Base-by-base conservation (phyloP, 2,113 vertebrate species). In the Sphyrna mokarran region DNA sequence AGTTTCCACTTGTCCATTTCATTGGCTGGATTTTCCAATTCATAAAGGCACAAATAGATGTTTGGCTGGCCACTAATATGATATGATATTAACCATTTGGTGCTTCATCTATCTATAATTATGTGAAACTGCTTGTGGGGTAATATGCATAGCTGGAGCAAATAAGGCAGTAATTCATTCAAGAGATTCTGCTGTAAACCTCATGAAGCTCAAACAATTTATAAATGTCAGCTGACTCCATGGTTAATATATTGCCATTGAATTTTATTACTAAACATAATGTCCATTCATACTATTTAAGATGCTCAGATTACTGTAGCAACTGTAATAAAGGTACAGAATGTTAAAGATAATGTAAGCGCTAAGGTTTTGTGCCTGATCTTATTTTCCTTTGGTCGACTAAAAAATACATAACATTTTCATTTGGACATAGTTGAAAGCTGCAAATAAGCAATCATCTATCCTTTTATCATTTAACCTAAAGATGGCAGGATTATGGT, bases 241-340 rank as follows among this genome's bases (percentile, higher is more conserved):
- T 37, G 78, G n/a, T 18, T 80, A n/a, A 80, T 80, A 13, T 37
- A 80, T 80, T 37, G 78, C n/a, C 37, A 37, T 91, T 29, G 48
- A 61, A 91, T 91, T 63, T 20, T n/a, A 91, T 63, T 91, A 80
- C 14, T 80, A 13, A 18, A 80, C 78, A 37, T 80, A 80, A 80
- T 80, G 78, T 63, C 58, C 14, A 90, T 90, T 90, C 29, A n/a
- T n/a, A 91, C 58, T 37, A 80, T 80, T 80, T 91, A 63, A 91
- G 89, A 11, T 91, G 33, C 58, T 63, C 5, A 2, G 29, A 5
- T 14, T 37, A 80, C 78, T 18, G 89, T 90, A 33, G 33, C n/a
- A 91, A 91, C 89, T 91, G 58, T 80, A 33, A 76, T 76, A 37
- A 80, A 78, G 76, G 33, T n/a, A 33, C 16, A 78, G 33, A n/a